phyloP scores from a whole-genome alignment of 2,113 vertebrate species.

The Burhinus oedicnemus region DNA sequence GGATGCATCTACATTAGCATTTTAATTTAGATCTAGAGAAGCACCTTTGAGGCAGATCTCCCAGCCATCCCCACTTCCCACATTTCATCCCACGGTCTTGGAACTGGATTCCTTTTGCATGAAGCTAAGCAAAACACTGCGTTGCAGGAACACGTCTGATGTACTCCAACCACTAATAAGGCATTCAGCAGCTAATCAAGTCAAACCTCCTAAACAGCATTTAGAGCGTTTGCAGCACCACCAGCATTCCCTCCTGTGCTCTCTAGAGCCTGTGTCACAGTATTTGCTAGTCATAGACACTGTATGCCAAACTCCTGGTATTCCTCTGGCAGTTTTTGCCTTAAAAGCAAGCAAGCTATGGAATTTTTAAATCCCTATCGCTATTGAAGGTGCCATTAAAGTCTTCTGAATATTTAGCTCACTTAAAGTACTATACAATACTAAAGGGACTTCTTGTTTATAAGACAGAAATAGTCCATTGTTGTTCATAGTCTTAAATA shows the following conservation, averaged over 20 bases:
- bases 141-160: background rate
- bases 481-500: background rate
- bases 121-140: background rate
- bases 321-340: background rate
- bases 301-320: background rate
- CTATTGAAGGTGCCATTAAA: no score
- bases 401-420: background rate
- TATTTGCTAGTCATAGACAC: background rate
- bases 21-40: background rate
- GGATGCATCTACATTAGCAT: background rate
- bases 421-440: background rate
- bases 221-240: background rate
- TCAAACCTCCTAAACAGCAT: background rate
- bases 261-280: background rate
- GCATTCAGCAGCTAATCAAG: background rate
- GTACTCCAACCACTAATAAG: background rate
- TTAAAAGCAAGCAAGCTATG: background rate
- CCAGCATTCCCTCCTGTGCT: background rate
- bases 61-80: background rate
- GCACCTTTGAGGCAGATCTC: background rate
- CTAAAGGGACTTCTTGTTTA: background rate
- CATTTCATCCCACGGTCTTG: background rate
- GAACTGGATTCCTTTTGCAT: background rate
- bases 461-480: background rate
- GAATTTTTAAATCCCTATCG: no score